Conservation (phyloP, 2,888 invertebrate genomes). For the Apotomis turbidana region DNA sequence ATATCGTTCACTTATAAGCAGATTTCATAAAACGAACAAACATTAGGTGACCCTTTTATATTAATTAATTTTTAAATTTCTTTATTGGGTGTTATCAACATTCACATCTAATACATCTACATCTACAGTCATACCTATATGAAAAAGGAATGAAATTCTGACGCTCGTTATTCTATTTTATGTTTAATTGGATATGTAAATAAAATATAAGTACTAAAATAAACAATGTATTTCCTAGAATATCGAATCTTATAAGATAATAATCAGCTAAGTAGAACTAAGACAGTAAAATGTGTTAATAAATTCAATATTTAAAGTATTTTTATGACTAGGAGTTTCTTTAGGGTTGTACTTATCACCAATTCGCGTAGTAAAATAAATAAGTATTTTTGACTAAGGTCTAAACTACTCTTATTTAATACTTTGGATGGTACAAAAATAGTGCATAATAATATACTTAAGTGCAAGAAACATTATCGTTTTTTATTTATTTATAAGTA, state of each 20-base stretch:
- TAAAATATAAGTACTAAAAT: background rate
- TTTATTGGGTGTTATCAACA: background rate
- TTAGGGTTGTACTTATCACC: background rate
- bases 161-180: background rate
- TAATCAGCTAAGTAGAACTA: background rate
- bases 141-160: background rate
- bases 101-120: constrained; percentile 1
- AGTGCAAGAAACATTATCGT: constrained; percentile 15
- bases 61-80: constrained; percentile 1
- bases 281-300: background rate
- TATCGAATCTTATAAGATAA: too few relatives aligned
- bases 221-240: background rate
- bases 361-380: background rate
- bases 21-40: background rate
- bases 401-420: background rate
- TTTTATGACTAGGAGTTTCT: constrained; percentile 21
- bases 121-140: background rate
- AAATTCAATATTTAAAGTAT: constrained; percentile 12
- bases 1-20: constrained; percentile 24
- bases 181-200: background rate
- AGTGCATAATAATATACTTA: constrained; percentile 27
- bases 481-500: too few relatives aligned
- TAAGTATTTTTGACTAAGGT: background rate
- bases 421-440: constrained; percentile 33
- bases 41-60: background rate